Base-by-base conservation (phyloP, 1,140 invertebrate species). In the Catajapyx aquilonaris region DNA sequence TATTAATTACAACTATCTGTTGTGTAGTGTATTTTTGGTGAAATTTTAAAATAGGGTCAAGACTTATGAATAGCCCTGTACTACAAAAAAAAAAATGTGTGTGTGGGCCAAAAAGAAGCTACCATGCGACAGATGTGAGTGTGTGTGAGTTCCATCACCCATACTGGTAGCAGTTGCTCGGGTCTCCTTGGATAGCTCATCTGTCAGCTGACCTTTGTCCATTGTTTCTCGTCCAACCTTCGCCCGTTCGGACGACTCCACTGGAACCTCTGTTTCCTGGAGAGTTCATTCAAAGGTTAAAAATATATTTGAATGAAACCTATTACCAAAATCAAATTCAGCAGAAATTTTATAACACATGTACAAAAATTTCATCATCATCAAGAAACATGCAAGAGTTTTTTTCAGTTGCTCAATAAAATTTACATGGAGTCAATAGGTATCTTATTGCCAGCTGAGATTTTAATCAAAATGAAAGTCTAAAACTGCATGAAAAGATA, bases 121-220 rank as follows among this genome's bases (percentile, higher is more conserved):
- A n/a, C n/a, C n/a, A n/a, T n/a, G n/a, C n/a, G n/a, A n/a, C n/a
- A n/a, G n/a, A n/a, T n/a, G n/a, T n/a, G n/a, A n/a, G n/a, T n/a
- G n/a, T n/a, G n/a, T n/a, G n/a, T n/a, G n/a, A n/a, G n/a, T n/a
- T n/a, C n/a, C n/a, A n/a, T n/a, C n/a, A n/a, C n/a, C 44, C 52
- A 49, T 51, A 62, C 60, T 61, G 50, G 60, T 60, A 32, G 46
- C 51, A 20, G 58, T 58, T 31, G 50, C 49, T 37, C 52, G 48
- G 34, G 61, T 56, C 35, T 51, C 50, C 22, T 58, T 52, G 35
- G 52, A 43, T 20, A 60, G 48, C 15, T 43, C 52, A 47, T 71
- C 68, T 16, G 65, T 69, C 31, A 64, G 43, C 49, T 67, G 66
- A 43, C 60, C 66, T 40, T 68, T 69, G 40, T 70, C 68, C 22